Evolutionary conservation across 2,113 vertebrate species (phyloP).

Genomic region (Gasterosteus aculeatus): DNA sequence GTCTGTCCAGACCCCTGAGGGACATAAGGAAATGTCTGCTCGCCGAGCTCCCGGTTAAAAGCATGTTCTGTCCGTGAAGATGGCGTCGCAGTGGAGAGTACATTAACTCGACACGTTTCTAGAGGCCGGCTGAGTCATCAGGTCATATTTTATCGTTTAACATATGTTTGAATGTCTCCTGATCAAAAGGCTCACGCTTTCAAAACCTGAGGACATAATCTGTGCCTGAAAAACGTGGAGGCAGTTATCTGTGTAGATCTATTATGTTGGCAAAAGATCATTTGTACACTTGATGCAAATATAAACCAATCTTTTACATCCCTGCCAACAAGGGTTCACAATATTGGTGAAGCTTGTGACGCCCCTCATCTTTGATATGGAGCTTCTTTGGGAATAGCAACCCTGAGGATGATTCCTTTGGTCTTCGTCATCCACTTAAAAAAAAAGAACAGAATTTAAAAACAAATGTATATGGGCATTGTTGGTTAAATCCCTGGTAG

Average conservation of each 20-base stretch:
- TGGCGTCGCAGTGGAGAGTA: slow-evolving; percentile 37
- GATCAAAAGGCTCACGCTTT: slow-evolving; percentile 26
- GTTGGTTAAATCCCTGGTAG: neutral
- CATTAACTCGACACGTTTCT: slow-evolving; percentile 62
- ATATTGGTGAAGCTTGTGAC: no score
- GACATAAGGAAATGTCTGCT: slow-evolving; percentile 57
- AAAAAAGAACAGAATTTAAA: no score
- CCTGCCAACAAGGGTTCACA: no score
- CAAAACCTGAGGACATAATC: neutral
- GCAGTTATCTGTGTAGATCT: no score
- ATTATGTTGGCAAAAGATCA: no score
- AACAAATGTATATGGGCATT: no score
- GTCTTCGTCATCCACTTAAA: neutral
- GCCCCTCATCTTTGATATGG: no score
- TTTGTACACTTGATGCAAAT: neutral
- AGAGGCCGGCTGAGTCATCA: neutral
- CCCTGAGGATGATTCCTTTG: neutral
- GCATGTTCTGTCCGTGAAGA: slow-evolving; percentile 60
- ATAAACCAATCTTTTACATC: no score
- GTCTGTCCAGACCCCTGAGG: slow-evolving; percentile 56
- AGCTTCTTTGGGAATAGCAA: neutral
- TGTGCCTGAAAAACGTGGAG: no score
- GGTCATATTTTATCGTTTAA: slow-evolving; percentile 21
- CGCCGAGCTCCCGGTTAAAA: slow-evolving; percentile 56
- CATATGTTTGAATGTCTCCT: neutral